Evolutionary conservation across 2,888 invertebrate species (phyloP).

Genomic region (Machimus atricapillus): DNA sequence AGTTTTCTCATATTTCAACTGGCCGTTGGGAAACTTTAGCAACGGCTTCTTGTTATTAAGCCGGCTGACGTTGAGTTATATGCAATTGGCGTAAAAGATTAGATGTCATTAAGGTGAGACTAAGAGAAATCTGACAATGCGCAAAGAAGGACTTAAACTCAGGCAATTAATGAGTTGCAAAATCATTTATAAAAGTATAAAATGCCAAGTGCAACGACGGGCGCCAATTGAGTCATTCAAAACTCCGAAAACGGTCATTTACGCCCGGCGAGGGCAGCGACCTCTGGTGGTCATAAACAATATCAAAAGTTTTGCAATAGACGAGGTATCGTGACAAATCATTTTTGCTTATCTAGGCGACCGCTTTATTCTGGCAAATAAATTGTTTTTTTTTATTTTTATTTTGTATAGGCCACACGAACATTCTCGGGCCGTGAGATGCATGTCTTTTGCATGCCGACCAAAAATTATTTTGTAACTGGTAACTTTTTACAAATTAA

Average conservation of each 20-base stretch:
- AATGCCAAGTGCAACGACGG: neutral
- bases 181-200: neutral
- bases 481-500: conserved; percentile 5
- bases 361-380: neutral
- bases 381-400: neutral
- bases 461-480: conserved; percentile 24
- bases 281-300: conserved; percentile 5
- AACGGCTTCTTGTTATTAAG: conserved; percentile 7
- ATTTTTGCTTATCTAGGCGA: conserved; percentile 1
- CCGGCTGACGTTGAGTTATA: conserved; percentile 25
- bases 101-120: conserved; percentile 10
- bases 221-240: neutral
- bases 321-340: conserved; percentile 21
- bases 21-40: neutral
- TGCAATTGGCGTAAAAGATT: neutral
- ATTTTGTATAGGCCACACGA: neutral
- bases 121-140: neutral
- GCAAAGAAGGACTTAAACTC: neutral
- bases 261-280: neutral
- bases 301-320: neutral
- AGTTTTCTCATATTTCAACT: conserved; percentile 20
- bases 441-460: neutral
- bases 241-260: neutral
- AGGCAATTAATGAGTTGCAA: neutral
- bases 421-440: neutral